Conservation (phyloP, 1,140 invertebrate species). For the Triops longicaudatus region DNA sequence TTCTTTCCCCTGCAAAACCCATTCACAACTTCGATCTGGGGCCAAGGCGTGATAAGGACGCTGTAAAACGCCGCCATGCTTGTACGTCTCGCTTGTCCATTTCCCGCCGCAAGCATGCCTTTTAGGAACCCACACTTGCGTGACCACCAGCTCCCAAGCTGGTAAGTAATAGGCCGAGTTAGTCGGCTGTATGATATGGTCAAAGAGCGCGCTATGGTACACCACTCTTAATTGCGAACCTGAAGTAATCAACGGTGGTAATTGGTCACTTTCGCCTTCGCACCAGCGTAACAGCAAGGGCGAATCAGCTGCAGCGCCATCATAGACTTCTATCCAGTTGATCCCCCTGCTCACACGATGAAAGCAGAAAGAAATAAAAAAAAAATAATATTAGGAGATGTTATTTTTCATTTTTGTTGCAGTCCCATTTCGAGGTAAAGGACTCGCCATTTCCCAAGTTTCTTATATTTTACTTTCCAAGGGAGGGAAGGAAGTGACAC, state of each 20-base stretch:
- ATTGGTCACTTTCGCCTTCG: neutral
- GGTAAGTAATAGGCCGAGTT: neutral
- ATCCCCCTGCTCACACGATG: neutral
- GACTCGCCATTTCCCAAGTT: neutral
- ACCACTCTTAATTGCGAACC: neutral
- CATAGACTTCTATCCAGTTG: neutral
- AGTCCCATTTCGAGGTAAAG: neutral
- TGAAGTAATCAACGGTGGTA: neutral
- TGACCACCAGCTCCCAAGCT: constrained; percentile 6
- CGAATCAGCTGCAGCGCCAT: neutral
- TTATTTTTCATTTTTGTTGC: neutral
- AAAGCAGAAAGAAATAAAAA: neutral
- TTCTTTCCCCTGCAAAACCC: neutral
- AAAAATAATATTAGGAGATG: neutral
- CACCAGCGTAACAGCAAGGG: neutral
- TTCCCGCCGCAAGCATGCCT: neutral
- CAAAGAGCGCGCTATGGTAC: constrained; percentile 5
- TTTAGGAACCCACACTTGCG: constrained; percentile 10
- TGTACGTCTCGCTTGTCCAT: constrained; percentile 3
- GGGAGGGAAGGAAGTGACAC: neutral
- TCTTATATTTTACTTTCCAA: neutral
- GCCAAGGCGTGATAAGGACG: constrained; percentile 1
- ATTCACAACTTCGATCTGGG: neutral
- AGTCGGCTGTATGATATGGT: constrained; percentile 11
- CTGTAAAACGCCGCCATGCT: constrained; percentile 2